Conservation (phyloP, 2,113 vertebrate species). For the Nanger granti region DNA sequence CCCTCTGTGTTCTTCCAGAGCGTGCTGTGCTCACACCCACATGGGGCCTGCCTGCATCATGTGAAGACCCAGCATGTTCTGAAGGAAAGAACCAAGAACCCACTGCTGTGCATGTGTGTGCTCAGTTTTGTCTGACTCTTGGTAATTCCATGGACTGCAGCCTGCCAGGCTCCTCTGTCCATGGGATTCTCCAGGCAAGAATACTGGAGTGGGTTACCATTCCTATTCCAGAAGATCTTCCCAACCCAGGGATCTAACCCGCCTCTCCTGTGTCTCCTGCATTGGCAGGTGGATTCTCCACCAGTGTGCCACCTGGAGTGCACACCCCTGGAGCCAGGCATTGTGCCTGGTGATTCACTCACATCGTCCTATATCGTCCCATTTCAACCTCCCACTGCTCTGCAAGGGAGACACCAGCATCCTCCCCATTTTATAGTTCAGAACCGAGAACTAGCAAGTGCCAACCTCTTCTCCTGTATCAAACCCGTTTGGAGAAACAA, state of each 20-base stretch:
- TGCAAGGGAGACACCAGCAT: fast-evolving
- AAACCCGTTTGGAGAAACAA: background rate
- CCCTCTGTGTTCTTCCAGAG: background rate
- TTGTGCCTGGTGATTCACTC: fast-evolving
- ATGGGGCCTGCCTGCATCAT: background rate
- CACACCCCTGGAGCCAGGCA: background rate
- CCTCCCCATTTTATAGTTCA: background rate
- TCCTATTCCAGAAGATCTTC: background rate
- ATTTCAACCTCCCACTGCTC: background rate
- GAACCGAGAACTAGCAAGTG: background rate
- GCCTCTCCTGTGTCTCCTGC: background rate
- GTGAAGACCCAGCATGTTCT: background rate
- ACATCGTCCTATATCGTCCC: fast-evolving
- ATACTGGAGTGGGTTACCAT: background rate
- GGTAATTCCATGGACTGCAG: background rate
- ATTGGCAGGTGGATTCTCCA: background rate
- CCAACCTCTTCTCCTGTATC: background rate
- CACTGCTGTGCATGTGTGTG: background rate
- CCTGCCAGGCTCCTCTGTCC: background rate
- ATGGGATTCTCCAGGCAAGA: background rate
- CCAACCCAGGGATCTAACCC: background rate
- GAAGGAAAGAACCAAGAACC: background rate
- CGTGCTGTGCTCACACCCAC: background rate
- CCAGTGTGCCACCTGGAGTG: background rate
- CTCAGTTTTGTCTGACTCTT: background rate